Percentiles rank a stretch among this genome's conserved stretches.
Evolutionary conservation across 2,113 vertebrate genomes (phyloP).

Genomic region (Buteo buteo): DNA sequence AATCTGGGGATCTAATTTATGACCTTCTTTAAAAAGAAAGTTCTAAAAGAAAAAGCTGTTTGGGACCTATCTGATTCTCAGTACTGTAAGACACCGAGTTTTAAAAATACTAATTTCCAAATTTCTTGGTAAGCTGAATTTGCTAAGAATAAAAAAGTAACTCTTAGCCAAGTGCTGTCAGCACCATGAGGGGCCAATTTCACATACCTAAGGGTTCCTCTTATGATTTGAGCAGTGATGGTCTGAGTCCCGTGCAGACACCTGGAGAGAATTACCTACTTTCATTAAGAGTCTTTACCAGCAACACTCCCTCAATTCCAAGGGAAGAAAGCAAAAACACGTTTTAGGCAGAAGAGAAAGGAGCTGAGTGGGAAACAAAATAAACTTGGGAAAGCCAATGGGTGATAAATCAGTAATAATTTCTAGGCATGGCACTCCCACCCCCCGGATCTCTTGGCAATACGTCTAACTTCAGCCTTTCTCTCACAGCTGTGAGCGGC

Average conservation of each 20-base stretch:
- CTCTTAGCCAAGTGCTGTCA: neutral
- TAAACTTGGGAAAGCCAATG: neutral
- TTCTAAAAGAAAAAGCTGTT: neutral
- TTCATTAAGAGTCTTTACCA: neutral
- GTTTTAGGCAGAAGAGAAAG: neutral
- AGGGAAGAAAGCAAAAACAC: neutral
- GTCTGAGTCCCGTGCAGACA: neutral
- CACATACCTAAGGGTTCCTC: neutral
- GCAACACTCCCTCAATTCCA: neutral
- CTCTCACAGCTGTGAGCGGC: neutral
- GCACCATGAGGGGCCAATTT: neutral
- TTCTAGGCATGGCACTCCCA: neutral
- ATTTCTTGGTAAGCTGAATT: neutral
- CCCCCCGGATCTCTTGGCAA: neutral
- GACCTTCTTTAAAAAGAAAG: neutral
- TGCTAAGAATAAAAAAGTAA: neutral
- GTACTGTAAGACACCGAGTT: neutral
- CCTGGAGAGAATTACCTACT: neutral
- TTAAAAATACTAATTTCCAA: neutral
- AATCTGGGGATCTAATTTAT: neutral
- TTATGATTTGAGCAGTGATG: neutral
- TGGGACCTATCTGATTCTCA: neutral
- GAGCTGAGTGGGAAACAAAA: neutral
- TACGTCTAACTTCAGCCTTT: neutral
- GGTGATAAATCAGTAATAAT: neutral